Conservation (phyloP, 2,797 vertebrate species). For the Rachycentron canadum region DNA sequence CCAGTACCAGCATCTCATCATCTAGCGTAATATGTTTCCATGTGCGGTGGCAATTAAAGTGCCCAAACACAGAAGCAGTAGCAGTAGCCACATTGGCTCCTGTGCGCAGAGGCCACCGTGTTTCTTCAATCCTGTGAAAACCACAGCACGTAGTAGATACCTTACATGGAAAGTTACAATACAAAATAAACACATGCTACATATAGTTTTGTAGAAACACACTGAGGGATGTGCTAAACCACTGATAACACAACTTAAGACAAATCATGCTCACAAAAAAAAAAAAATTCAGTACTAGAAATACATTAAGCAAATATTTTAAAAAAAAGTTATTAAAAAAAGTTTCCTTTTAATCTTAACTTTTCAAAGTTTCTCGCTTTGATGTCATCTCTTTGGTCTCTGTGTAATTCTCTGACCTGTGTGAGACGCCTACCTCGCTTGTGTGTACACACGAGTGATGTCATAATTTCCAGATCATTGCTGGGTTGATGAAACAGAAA, state of each 20-base stretch:
- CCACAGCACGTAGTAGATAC: constrained; percentile 35
- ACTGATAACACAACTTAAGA: background rate
- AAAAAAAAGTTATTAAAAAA: background rate
- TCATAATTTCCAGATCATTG: too few species aligned
- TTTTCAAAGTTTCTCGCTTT: background rate
- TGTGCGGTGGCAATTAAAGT: constrained; percentile 80
- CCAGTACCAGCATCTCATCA: constrained; percentile 80
- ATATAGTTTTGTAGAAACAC: background rate
- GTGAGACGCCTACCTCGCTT: too few species aligned
- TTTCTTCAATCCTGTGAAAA: constrained; percentile 59
- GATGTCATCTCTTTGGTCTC: background rate
- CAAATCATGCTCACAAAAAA: background rate
- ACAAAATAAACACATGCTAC: constrained; percentile 16
- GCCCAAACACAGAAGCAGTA: constrained; percentile 75
- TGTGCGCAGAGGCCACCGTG: constrained; percentile 63
- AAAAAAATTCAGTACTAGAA: background rate
- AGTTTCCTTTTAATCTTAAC: background rate
- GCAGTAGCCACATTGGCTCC: constrained; percentile 75
- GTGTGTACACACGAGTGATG: too few species aligned
- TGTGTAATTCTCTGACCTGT: too few species aligned
- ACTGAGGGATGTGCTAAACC: background rate
- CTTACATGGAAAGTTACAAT: constrained; percentile 18
- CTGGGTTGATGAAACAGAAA: too few species aligned
- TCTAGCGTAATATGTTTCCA: constrained; percentile 80
- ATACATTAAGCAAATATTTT: background rate